These are phyloP conservation scores for Pelobates fuscus DNA, from an alignment of 2,113 vertebrate genomes.

Conservation along the genomic window DNA sequence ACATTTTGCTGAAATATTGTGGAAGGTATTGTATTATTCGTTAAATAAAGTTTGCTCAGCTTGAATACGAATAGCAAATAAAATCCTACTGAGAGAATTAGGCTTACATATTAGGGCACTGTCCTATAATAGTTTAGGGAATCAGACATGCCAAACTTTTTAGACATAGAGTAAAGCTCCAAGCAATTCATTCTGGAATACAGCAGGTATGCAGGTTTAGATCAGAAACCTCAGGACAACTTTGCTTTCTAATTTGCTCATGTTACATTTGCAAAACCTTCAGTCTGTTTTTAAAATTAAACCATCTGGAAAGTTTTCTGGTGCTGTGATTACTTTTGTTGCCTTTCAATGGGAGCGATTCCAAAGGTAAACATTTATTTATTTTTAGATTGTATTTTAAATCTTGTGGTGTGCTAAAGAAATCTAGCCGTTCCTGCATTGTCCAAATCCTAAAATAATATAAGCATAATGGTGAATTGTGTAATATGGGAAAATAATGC, in stretches of 20 bases:
- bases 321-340: conserved; percentile 25
- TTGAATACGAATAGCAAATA: not conserved
- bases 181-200: conserved; percentile 36
- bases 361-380: conserved; percentile 45
- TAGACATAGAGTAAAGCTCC: conserved; percentile 6
- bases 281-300: conserved; percentile 41
- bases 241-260: conserved; percentile 42
- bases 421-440: not conserved
- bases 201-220: conserved; percentile 42
- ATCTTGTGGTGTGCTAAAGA: conserved; percentile 2
- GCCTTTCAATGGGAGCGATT: conserved; percentile 13
- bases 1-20: too few species aligned
- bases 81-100: conserved; percentile 12
- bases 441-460: too few species aligned
- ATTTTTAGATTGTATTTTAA: conserved; percentile 23
- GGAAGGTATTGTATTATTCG: too few species aligned
- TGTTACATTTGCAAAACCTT: conserved; percentile 37
- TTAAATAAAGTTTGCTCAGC: not conserved
- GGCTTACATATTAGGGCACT: conserved; percentile 8
- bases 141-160: conserved; percentile 14
- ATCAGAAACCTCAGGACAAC: conserved; percentile 40
- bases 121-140: conserved; percentile 17
- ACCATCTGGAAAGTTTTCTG: conserved; percentile 42
- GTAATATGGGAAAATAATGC: too few species aligned
- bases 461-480: too few species aligned